A percentile compares a stretch with the other conserved stretches of the same genome.
Conservation (phyloP, 2,113 vertebrate species). For the Willisornis vidua region DNA sequence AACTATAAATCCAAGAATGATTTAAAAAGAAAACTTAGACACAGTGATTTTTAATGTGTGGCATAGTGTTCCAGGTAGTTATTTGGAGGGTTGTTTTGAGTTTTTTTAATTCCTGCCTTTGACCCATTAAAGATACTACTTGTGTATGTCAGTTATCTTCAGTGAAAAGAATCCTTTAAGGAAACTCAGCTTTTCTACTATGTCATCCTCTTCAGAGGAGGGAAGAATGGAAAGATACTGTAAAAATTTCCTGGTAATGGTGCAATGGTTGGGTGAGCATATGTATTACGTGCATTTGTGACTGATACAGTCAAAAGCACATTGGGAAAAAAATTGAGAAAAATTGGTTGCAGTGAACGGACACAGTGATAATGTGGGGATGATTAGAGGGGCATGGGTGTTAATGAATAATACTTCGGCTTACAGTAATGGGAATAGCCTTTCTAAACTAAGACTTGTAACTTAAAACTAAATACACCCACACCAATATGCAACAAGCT, state of each 20-base stretch:
- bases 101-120: not conserved
- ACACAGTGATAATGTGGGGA: not conserved
- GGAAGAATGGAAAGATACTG: not conserved
- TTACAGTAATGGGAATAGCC: not conserved
- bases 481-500: not conserved
- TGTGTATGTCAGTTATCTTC: not conserved
- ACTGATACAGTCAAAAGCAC: not conserved
- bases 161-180: not conserved
- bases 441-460: not conserved
- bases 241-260: not conserved
- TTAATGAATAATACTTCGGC: not conserved
- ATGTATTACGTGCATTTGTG: rapidly evolving
- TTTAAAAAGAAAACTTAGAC: not conserved
- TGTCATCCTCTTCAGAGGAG: not conserved
- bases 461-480: not conserved
- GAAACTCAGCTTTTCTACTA: not conserved
- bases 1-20: not conserved
- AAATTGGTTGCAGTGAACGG: not conserved
- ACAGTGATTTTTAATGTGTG: not conserved
- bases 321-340: not conserved
- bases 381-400: not conserved
- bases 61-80: not conserved
- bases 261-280: not conserved
- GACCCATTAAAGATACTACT: not conserved
- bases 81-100: not conserved